A percentile compares a stretch with the other conserved stretches of the same genome.
phyloP scores from a whole-genome alignment of 2,888 invertebrate species.

The Papilio demoleus region DNA sequence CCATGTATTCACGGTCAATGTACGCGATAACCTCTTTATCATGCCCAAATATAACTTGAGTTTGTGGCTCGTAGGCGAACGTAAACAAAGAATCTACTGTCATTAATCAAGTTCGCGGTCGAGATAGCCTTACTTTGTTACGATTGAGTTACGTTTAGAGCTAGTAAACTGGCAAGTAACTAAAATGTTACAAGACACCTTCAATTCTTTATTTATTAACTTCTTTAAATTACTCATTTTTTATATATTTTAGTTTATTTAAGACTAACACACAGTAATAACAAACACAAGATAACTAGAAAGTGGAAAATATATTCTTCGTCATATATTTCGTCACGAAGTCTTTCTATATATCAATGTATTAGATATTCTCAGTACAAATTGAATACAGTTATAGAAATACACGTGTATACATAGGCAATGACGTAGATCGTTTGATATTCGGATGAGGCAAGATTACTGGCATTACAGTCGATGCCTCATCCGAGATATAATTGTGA shows the following conservation, averaged over 20 bases:
- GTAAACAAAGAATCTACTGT: constrained; percentile 35
- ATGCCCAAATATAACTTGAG: constrained; percentile 28
- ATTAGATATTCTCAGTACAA: background rate
- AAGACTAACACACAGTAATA: too few species aligned
- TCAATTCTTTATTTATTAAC: background rate
- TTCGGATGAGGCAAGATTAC: constrained; percentile 32
- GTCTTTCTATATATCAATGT: too few species aligned
- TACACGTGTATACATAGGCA: background rate
- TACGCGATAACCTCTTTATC: constrained; percentile 37
- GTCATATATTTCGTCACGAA: too few species aligned
- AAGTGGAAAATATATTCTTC: too few species aligned
- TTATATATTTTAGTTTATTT: too few species aligned
- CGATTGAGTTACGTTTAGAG: background rate
- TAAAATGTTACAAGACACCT: background rate
- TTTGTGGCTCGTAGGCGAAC: constrained; percentile 19
- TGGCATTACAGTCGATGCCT: constrained; percentile 23
- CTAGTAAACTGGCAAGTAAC: background rate
- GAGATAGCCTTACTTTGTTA: constrained; percentile 27
- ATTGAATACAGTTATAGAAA: background rate
- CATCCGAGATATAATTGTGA: constrained; percentile 31
- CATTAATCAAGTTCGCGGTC: constrained; percentile 34
- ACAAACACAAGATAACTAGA: too few species aligned
- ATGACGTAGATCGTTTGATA: constrained; percentile 20
- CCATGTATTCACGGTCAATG: constrained; percentile 9
- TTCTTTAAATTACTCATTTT: background rate